Conservation (phyloP, 1,140 invertebrate genomes). For the Brachionus plicatilis region DNA sequence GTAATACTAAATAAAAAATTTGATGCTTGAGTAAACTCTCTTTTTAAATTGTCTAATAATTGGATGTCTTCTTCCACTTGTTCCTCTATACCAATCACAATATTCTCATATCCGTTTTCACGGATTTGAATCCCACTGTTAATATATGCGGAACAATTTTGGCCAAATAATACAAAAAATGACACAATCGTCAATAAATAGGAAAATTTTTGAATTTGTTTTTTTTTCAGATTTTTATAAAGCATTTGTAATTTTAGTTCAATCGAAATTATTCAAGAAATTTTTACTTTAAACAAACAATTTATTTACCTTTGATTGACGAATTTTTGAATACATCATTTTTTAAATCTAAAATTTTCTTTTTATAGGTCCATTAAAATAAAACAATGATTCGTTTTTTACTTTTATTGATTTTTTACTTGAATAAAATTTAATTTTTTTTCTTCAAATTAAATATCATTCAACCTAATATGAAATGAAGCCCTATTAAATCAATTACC, state of each 20-base stretch:
- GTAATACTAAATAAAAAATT: slow-evolving; percentile 16
- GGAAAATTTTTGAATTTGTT: background rate
- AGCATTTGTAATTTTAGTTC: background rate
- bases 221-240: background rate
- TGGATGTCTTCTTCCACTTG: background rate
- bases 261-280: background rate
- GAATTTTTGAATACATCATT: background rate
- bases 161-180: background rate
- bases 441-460: background rate
- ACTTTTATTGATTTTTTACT: background rate
- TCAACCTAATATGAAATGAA: background rate
- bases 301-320: background rate
- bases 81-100: slow-evolving; percentile 12
- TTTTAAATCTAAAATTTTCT: background rate
- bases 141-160: background rate
- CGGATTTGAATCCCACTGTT: background rate
- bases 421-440: background rate
- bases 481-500: background rate
- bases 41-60: slow-evolving; percentile 17
- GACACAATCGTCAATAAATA: background rate
- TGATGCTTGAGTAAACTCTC: slow-evolving; percentile 10
- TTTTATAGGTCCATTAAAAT: background rate
- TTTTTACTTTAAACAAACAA: background rate
- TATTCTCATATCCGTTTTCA: slow-evolving; percentile 14
- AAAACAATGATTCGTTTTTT: background rate